Base-by-base conservation (phyloP, 2,888 invertebrate species). In the Asteroscopus sphinx region DNA sequence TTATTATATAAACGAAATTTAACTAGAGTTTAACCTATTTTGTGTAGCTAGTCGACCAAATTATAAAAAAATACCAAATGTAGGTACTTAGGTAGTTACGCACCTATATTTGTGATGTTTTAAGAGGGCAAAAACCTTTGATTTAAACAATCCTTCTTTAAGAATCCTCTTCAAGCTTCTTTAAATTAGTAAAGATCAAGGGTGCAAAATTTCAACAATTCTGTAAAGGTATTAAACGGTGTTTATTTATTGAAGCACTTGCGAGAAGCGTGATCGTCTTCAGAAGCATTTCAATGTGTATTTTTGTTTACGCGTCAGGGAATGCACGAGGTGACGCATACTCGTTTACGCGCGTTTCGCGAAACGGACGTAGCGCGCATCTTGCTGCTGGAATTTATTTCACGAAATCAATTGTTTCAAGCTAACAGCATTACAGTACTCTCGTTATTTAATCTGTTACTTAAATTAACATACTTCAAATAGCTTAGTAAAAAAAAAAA, bases 231-330 rank as follows among this genome's bases (percentile, higher is more conserved):
- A 35, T 36, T 21, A 56, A 57, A 28, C 33, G 17, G 8, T 74
- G 74, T 69, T 72, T 75, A 66, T 65, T 74, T 71, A 74, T 39
- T 17, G n/a, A 59, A 60, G 52, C 52, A 61, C 56, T 72, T 61
- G 58, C 52, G 49, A 52, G 75, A 69, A 69, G 16, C 56, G 48
- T 48, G 55, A 58, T 54, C 59, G 35, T 53, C 56, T 68, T 66
- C 52, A 49, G 75, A 54, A 71, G 39, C 65, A 44, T 66, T 74
- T 73, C 73, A 67, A 73, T 64, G 81, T 81, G 76, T 88, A 88
- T 87, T 88, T 88, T 82, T 88, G 89, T 89, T 89, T 87, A 85
- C 72, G 59, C 66, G 70, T 57, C 61, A 68, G 77, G 81, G 86
- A 84, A 85, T 84, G 82, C 76, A 68, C 74, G 74, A 61, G 67